Conservation (phyloP, 1,140 invertebrate genomes). For the Scaptodrosophila lebanonensis region DNA sequence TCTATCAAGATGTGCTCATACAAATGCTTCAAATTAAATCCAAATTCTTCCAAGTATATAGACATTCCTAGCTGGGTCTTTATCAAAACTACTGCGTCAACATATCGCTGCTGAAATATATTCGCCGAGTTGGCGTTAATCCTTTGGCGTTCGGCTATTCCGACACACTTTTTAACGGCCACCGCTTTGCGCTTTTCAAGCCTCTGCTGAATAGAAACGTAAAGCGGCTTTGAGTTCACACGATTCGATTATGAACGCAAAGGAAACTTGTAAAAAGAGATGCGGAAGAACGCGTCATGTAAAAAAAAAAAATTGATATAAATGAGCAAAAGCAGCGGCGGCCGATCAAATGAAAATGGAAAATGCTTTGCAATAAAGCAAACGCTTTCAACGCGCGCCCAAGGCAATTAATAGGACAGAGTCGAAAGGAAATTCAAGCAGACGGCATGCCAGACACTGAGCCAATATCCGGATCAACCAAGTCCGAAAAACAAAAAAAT, state of each 20-base stretch:
- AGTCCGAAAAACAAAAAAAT: background rate
- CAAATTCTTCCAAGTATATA: background rate
- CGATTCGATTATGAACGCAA: conserved; percentile 53
- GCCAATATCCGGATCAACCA: conserved; percentile 52
- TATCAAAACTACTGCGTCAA: background rate
- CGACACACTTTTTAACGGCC: conserved; percentile 26
- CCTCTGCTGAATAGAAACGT: conserved; percentile 9
- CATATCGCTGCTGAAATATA: conserved; percentile 26
- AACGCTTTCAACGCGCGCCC: conserved; percentile 33
- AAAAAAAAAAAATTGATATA: conserved; percentile 56
- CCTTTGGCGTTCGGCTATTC: conserved; percentile 31
- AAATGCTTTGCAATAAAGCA: conserved; percentile 46
- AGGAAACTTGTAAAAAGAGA: conserved; percentile 9
- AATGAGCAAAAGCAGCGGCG: conserved; percentile 17
- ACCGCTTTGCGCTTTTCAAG: conserved; percentile 15
- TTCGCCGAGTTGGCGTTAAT: conserved; percentile 40
- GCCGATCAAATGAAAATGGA: conserved; percentile 10
- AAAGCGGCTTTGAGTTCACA: conserved; percentile 27
- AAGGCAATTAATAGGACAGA: conserved; percentile 60
- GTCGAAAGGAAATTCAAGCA: no score
- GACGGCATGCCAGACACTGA: conserved; percentile 20
- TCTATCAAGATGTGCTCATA: no score
- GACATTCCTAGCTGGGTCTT: background rate
- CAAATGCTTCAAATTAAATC: background rate
- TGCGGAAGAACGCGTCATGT: conserved; percentile 21